These are phyloP conservation scores for Mylabris phalerata DNA, from an alignment of 1,140 invertebrate genomes.

Conservation along the genomic window DNA sequence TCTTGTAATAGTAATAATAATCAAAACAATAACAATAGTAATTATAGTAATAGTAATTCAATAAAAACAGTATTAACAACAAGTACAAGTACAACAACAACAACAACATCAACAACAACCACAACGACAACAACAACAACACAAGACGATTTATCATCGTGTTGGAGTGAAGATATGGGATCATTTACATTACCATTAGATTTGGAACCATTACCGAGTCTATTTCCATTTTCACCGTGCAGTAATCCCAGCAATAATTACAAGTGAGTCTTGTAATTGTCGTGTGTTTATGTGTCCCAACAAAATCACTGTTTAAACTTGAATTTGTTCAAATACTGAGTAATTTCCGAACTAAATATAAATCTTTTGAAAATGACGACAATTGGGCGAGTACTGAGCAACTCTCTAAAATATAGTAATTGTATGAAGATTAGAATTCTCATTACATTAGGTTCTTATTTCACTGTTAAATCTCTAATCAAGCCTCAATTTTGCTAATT, in stretches of 20 bases:
- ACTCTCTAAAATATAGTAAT: no score
- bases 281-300: background rate
- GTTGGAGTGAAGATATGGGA: slow-evolving; percentile 70
- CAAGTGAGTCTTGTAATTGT: slow-evolving; percentile 49
- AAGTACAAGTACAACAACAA: background rate
- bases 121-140: slow-evolving; percentile 2
- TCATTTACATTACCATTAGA: slow-evolving; percentile 71
- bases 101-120: background rate
- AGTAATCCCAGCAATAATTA: slow-evolving; percentile 55
- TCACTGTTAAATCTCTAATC: no score
- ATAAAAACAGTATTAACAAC: no score
- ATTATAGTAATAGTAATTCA: no score
- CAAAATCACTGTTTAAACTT: background rate
- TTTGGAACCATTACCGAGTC: slow-evolving; percentile 64
- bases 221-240: slow-evolving; percentile 67
- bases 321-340: no score
- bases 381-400: no score
- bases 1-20: background rate
- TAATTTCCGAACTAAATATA: no score
- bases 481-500: no score
- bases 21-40: no score
- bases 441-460: no score
- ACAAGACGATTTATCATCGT: slow-evolving; percentile 37
- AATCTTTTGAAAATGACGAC: no score
- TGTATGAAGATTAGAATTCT: no score